Conservation (phyloP, 2,888 invertebrate genomes). For the Junonia oenone region DNA sequence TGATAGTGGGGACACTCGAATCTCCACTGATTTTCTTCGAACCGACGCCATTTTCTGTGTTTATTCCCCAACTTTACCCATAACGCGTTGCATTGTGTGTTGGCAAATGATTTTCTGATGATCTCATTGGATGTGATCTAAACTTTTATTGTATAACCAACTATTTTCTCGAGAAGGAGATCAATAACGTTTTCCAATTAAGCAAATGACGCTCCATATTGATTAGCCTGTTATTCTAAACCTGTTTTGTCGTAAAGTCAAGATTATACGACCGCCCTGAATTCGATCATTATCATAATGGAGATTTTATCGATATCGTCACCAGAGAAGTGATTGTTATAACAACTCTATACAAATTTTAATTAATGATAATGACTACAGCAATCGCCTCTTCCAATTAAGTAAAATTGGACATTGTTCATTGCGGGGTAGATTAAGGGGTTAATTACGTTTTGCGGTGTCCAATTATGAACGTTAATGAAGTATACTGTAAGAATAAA, state of each 20-base stretch:
- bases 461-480: constrained; percentile 9
- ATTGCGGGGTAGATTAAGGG: constrained; percentile 3
- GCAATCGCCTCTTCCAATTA: constrained; percentile 16
- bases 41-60: constrained; percentile 10
- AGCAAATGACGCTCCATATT: background rate
- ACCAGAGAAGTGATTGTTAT: background rate
- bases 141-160: background rate
- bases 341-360: constrained; percentile 1
- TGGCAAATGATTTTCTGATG: constrained; percentile 9
- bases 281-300: background rate
- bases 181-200: background rate
- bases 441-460: constrained; percentile 14
- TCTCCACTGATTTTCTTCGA: background rate
- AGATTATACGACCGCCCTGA: background rate
- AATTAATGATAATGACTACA: constrained; percentile 11
- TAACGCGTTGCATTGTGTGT: background rate
- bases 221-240: background rate
- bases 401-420: constrained; percentile 10
- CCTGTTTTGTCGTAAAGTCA: background rate
- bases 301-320: background rate
- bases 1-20: background rate
- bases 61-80: constrained; percentile 4
- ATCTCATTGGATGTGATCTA: background rate
- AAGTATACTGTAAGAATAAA: constrained; percentile 3
- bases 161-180: background rate